A percentile compares a stretch with the other conserved stretches of the same genome.
These are phyloP conservation scores for Lissonota sp. DNA, from an alignment of 2,888 invertebrate species.

Conservation along the genomic window DNA sequence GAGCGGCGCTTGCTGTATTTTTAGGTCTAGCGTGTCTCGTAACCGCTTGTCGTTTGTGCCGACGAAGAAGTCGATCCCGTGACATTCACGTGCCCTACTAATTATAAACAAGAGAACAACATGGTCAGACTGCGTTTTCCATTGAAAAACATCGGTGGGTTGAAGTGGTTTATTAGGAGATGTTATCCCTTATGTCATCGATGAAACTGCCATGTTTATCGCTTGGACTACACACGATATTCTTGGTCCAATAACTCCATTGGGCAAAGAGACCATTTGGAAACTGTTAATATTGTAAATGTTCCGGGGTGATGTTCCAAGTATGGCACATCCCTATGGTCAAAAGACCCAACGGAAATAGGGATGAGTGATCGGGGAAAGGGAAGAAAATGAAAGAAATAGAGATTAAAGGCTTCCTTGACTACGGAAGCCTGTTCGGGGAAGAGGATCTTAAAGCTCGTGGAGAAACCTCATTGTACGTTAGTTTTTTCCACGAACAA, in stretches of 20 bases:
- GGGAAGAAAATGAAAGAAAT: background rate
- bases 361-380: constrained; percentile 6
- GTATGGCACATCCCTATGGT: too few species aligned
- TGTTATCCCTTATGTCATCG: too few species aligned
- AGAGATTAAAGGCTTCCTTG: constrained; percentile 35
- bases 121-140: too few species aligned
- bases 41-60: constrained; percentile 87
- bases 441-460: constrained; percentile 23
- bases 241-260: too few species aligned
- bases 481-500: constrained; percentile 43
- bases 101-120: constrained; percentile 62
- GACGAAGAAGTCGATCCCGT: constrained; percentile 86
- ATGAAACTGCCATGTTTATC: too few species aligned
- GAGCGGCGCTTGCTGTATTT: constrained; percentile 86
- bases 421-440: background rate
- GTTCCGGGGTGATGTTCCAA: too few species aligned
- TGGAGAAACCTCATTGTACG: constrained; percentile 41
- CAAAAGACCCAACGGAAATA: background rate
- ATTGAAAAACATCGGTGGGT: too few species aligned
- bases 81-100: constrained; percentile 88
- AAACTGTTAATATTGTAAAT: too few species aligned
- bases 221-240: too few species aligned
- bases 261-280: too few species aligned
- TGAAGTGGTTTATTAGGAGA: too few species aligned
- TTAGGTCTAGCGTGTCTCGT: constrained; percentile 86